Evolutionary conservation across 2,797 vertebrate species (phyloP).

Genomic region (Pitangus sulphuratus): DNA sequence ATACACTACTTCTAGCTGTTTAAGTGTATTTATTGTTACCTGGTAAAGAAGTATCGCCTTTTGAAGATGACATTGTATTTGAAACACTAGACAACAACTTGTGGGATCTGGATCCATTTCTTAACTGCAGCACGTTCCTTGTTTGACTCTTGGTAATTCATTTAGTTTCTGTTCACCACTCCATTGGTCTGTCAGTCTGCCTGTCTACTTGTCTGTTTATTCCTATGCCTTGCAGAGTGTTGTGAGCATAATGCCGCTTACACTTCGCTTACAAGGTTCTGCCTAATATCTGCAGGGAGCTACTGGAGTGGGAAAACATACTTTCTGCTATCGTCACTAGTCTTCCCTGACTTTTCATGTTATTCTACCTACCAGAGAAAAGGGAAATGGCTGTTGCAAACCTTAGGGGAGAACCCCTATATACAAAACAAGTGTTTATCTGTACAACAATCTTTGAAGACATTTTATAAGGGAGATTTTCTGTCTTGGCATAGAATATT

Average conservation of each 20-base stretch:
- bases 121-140: neutral
- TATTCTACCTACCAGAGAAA: neutral
- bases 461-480: neutral
- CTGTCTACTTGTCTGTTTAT: neutral
- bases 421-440: neutral
- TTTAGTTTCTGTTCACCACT: neutral
- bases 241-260: neutral
- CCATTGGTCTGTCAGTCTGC: neutral
- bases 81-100: neutral
- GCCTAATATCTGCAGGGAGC: neutral
- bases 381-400: neutral
- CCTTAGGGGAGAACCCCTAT: neutral
- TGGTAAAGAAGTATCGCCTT: neutral
- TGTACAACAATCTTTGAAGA: neutral
- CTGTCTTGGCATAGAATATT: neutral
- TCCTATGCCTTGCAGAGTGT: neutral
- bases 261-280: neutral
- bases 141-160: neutral
- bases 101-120: neutral
- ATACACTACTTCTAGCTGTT: too few species aligned
- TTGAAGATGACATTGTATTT: neutral
- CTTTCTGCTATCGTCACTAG: neutral
- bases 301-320: neutral
- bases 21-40: neutral
- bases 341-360: neutral